Conservation (phyloP, 2,888 invertebrate species). For the Nemotelus nigrinus region DNA sequence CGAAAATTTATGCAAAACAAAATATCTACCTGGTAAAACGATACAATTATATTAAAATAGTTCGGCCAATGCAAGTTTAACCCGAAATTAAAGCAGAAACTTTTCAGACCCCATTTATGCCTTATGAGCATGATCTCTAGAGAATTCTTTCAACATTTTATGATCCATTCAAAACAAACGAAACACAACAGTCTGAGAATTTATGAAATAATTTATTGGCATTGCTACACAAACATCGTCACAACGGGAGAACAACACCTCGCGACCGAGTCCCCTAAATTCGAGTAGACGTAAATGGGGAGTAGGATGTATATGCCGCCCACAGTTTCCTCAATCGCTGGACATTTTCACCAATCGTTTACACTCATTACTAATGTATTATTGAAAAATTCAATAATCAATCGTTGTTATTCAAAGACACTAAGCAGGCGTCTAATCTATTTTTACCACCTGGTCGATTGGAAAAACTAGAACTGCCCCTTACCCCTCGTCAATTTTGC, state of each 20-base stretch:
- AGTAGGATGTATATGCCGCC: background rate
- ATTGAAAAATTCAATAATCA: background rate
- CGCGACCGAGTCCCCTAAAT: background rate
- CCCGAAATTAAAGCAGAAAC: too few species aligned
- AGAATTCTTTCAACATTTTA: background rate
- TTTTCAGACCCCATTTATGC: too few species aligned
- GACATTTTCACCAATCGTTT: too few species aligned
- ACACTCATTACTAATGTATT: too few species aligned
- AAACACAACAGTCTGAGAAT: conserved; percentile 8
- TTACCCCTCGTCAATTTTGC: conserved; percentile 1
- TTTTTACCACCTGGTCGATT: conserved; percentile 28
- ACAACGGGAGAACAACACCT: conserved; percentile 1
- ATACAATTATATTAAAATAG: too few species aligned
- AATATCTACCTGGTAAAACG: too few species aligned
- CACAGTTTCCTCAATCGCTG: background rate
- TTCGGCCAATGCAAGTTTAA: too few species aligned
- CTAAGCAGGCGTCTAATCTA: conserved; percentile 34
- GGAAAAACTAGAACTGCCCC: background rate
- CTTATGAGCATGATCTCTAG: too few species aligned
- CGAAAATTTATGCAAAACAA: too few species aligned
- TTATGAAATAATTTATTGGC: conserved; percentile 22
- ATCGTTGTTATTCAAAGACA: background rate
- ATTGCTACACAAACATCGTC: conserved; percentile 26
- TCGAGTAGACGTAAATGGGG: conserved; percentile 26
- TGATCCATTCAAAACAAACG: conserved; percentile 10